These are phyloP conservation scores for Poecilia velifera DNA, from an alignment of 2,797 vertebrate genomes.

Conservation along the genomic window DNA sequence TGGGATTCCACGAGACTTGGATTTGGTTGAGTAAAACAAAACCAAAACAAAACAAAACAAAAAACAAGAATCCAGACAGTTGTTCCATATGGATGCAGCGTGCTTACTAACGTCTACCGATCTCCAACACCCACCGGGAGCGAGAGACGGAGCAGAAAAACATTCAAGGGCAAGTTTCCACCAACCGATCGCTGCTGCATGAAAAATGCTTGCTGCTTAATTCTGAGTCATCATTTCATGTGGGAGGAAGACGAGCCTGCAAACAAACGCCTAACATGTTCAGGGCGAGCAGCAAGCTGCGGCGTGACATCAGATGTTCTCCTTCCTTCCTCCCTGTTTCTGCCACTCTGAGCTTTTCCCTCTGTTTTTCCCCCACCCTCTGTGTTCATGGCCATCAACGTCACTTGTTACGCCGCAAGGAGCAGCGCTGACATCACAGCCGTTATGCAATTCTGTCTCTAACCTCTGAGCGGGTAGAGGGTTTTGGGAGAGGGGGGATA, in stretches of 20 bases:
- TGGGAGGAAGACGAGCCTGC: slow-evolving; percentile 10
- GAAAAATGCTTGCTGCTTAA: background rate
- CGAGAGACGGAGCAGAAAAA: background rate
- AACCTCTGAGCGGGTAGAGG: background rate
- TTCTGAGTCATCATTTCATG: slow-evolving; percentile 14
- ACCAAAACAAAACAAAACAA: background rate
- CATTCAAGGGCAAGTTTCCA: slow-evolving; percentile 5
- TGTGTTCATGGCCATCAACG: slow-evolving; percentile 21
- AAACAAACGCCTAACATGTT: slow-evolving; percentile 7
- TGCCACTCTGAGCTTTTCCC: slow-evolving; percentile 5
- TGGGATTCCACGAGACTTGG: background rate
- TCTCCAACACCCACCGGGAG: slow-evolving; percentile 5
- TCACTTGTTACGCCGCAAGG: slow-evolving; percentile 69
- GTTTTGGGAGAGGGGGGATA: background rate
- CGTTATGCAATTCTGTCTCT: slow-evolving; percentile 67
- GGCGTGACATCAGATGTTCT: slow-evolving; percentile 3
- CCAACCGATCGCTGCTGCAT: slow-evolving; percentile 5
- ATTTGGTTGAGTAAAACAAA: background rate
- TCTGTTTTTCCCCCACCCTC: slow-evolving; percentile 13
- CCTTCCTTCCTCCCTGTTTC: slow-evolving; percentile 20
- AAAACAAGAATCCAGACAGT: background rate
- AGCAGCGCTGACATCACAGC: slow-evolving; percentile 72
- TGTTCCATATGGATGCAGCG: background rate
- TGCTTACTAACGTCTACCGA: slow-evolving; percentile 10
- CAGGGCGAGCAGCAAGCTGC: slow-evolving; percentile 4